Evolutionary conservation across 1,140 invertebrate species (phyloP).

Genomic region (Trinorchestia longiramus): DNA sequence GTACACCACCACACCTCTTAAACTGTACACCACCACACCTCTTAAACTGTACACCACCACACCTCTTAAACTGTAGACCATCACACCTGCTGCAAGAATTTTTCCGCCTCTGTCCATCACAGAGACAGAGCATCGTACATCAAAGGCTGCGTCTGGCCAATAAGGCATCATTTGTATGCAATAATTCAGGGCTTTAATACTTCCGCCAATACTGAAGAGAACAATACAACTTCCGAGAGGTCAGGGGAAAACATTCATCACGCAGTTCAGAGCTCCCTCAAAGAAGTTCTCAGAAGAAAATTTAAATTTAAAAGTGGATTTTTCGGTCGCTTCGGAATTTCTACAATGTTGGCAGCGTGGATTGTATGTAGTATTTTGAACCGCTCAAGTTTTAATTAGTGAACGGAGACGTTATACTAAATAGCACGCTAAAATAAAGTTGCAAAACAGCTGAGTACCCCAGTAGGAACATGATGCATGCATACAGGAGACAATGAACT

Average conservation of each 20-base stretch:
- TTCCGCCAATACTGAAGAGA: not conserved
- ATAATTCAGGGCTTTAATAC: not conserved
- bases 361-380: not conserved
- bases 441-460: no score
- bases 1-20: not conserved
- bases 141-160: not conserved
- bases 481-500: no score
- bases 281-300: not conserved
- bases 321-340: not conserved
- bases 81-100: not conserved
- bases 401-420: not conserved
- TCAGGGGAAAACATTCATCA: not conserved
- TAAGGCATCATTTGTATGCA: not conserved
- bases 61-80: not conserved
- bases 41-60: not conserved
- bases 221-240: not conserved
- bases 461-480: no score
- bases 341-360: not conserved
- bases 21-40: not conserved
- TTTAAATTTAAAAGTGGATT: not conserved
- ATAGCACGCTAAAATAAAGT: no score
- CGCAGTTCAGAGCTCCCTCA: not conserved
- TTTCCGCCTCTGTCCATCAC: not conserved
- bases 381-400: not conserved
- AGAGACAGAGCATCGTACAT: not conserved